Evolutionary conservation across 1,140 invertebrate species (phyloP).

Genomic region (Drosophila equinoxialis): DNA sequence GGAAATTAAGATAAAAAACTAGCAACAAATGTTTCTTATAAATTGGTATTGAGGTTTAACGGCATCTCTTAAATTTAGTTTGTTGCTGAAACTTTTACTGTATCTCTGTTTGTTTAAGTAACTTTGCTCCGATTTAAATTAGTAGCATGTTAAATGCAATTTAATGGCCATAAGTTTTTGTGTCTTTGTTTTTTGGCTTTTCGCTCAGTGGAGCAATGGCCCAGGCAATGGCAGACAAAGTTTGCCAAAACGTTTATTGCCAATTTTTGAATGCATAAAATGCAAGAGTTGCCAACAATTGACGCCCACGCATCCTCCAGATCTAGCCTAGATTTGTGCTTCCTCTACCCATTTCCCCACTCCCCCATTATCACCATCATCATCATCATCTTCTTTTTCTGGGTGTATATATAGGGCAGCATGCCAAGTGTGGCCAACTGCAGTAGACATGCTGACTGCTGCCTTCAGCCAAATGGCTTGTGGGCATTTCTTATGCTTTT

Average conservation of each 20-base stretch:
- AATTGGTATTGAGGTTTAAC: no score
- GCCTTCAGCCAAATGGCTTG: conserved; percentile 23
- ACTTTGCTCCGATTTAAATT: background rate
- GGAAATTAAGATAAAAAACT: no score
- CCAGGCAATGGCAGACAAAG: conserved; percentile 50
- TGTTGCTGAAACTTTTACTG: no score
- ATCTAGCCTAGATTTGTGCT: conserved; percentile 1
- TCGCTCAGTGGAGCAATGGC: conserved; percentile 33
- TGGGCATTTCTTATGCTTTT: conserved; percentile 10
- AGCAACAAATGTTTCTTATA: no score
- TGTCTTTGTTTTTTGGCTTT: conserved; percentile 11
- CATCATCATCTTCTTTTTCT: conserved; percentile 3
- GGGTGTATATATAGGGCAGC: conserved; percentile 60
- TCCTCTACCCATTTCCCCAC: background rate
- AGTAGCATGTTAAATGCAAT: background rate
- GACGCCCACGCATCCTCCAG: conserved; percentile 57
- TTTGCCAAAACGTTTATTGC: conserved; percentile 73
- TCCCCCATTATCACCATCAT: background rate
- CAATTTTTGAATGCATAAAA: conserved; percentile 79
- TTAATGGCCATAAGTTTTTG: conserved; percentile 1
- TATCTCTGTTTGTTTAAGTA: no score
- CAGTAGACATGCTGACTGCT: conserved; percentile 39
- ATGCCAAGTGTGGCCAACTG: conserved; percentile 63
- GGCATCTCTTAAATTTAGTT: no score
- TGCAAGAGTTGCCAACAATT: conserved; percentile 67